These are phyloP conservation scores for Okapia johnstoni DNA, from an alignment of 2,113 vertebrate species.

Conservation along the genomic window DNA sequence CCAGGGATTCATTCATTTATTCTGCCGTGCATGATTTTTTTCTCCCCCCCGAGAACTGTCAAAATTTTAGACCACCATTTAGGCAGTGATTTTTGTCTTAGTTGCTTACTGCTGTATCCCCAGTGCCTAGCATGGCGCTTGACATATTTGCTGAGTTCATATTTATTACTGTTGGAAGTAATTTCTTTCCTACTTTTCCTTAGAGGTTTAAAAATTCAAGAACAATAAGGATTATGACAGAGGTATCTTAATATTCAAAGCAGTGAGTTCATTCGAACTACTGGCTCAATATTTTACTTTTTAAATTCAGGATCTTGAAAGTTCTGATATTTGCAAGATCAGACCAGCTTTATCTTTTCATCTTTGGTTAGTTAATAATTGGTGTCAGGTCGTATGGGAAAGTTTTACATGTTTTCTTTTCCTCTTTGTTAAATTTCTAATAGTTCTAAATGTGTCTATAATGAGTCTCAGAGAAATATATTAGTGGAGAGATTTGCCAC, in stretches of 20 bases:
- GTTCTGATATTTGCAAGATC: neutral
- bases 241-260: neutral
- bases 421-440: neutral
- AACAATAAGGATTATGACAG: neutral
- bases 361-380: neutral
- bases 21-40: rapidly evolving
- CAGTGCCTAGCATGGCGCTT: neutral
- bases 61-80: neutral
- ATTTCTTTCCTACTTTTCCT: neutral
- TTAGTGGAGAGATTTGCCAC: neutral
- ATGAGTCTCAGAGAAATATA: neutral
- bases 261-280: neutral
- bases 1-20: neutral
- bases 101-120: neutral
- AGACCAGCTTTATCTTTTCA: neutral
- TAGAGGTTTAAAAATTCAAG: neutral
- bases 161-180: neutral
- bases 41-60: neutral
- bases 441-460: neutral
- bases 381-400: neutral
- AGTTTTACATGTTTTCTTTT: neutral
- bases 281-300: neutral
- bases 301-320: neutral
- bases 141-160: neutral
- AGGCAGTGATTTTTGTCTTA: neutral